Base-by-base conservation (phyloP, 2,113 vertebrate genomes). In the Galemys pyrenaicus region DNA sequence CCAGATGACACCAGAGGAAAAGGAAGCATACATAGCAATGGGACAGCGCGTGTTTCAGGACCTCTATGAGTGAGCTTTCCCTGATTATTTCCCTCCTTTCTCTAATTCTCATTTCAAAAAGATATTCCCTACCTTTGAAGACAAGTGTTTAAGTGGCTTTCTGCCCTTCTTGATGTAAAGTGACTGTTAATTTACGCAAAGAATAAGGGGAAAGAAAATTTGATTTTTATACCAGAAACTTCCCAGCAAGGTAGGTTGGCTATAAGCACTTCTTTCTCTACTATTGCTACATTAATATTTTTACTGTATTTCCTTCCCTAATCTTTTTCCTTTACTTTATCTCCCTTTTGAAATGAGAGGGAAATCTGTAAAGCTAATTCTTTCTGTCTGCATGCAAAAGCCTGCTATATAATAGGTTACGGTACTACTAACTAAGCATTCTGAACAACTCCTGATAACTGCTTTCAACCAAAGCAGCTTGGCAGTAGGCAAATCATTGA, bases 11-110 rank as follows among this genome's bases (percentile, higher is more conserved):
- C 97, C 99, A 0, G 99, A 99, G 94, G 99, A 99, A 95, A 99
- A 99, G 89, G 99, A 99, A 93, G 99, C 99, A 0, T 99, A 99
- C 97, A 99, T 99, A 74, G 99, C 99, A 96, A 99, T 99, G 99
- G 99, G 99, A 32, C 99, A 98, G 0, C 99, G 98, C 93, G 99
- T 99, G 97, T 99, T 99, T 95, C 98, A 99, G 96, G 99, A 99
- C 96, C 99, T 99, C 98, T 99, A 99, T 97, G 99, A 99, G 97
- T 99, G 98, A 99, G n/a, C 83, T 81, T 41, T 83, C 46, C 58
- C 92, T 82, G 10, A 44, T 24, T 0, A n/a, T 62, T 77, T 74
- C 51, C 64, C 91, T 82, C 41, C 54, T 51, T 0, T 30, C 30
- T 75, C 6, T 0, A 82, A 86, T 87, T 91, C 44, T 97, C 93